Percentiles rank a stretch among this genome's conserved stretches.
phyloP scores from a whole-genome alignment of 1,140 invertebrate genomes.

The Pollicipes pollicipes region DNA sequence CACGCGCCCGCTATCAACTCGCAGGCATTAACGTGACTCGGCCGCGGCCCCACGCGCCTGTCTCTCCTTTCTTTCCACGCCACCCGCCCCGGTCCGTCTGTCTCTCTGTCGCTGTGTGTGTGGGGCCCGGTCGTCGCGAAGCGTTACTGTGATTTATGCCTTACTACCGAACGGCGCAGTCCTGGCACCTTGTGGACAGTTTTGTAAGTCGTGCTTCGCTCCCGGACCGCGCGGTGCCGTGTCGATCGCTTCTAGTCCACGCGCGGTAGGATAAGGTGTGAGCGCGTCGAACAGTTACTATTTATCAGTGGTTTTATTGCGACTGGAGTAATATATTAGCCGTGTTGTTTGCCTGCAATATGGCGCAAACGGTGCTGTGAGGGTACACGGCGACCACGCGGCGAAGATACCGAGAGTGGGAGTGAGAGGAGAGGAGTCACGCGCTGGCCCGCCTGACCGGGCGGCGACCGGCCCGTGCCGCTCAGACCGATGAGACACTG shows the following conservation, averaged over 20 bases:
- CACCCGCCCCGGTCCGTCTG: too few species aligned
- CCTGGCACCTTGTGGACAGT: not conserved
- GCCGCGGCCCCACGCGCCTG: not conserved
- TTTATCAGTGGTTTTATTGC: constrained; percentile 2
- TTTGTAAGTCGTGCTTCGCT: not conserved
- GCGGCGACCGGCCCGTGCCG: too few species aligned
- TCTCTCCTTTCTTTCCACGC: not conserved
- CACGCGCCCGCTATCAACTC: not conserved
- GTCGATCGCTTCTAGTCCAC: not conserved
- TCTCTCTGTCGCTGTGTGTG: not conserved
- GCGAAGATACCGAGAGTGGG: not conserved
- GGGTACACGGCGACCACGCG: not conserved
- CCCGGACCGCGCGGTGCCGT: not conserved
- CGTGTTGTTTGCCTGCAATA: not conserved
- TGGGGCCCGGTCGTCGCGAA: not conserved
- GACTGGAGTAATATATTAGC: constrained; percentile 2
- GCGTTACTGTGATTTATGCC: constrained; percentile 1
- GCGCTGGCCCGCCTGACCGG: not conserved
- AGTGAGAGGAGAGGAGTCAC: not conserved
- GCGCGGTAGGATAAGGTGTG: not conserved
- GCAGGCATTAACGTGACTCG: not conserved
- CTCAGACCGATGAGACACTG: not conserved
- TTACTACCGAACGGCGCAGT: not conserved
- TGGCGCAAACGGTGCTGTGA: constrained; percentile 1
- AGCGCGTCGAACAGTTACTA: constrained; percentile 1